Evolutionary conservation across 1,140 invertebrate species (phyloP).

Genomic region (Pararge aegeria): DNA sequence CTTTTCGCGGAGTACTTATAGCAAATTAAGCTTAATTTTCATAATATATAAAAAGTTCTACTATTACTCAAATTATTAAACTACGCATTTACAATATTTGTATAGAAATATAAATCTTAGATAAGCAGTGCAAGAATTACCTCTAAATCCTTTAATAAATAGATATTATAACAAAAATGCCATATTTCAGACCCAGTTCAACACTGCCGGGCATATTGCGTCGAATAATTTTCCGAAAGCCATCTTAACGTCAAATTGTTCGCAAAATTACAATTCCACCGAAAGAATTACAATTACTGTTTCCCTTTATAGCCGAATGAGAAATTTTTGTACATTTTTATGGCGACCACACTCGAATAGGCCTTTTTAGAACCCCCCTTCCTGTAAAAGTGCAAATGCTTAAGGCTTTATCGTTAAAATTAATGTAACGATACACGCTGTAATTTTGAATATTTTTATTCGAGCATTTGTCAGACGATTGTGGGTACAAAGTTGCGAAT

Average conservation of each 20-base stretch:
- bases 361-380: constrained; percentile 48
- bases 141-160: neutral
- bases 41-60: too few relatives aligned
- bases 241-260: constrained; percentile 59
- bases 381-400: constrained; percentile 48
- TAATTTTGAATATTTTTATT: constrained; percentile 31
- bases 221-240: constrained; percentile 45
- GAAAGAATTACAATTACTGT: constrained; percentile 59
- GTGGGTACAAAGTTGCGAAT: too few relatives aligned
- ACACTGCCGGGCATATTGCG: constrained; percentile 35
- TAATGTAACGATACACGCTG: constrained; percentile 62
- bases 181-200: constrained; percentile 7
- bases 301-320: constrained; percentile 53
- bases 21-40: too few relatives aligned
- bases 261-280: constrained; percentile 51
- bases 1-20: too few relatives aligned
- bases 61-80: too few relatives aligned
- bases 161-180: constrained; percentile 5
- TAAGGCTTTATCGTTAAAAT: constrained; percentile 66
- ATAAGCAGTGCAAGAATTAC: too few relatives aligned
- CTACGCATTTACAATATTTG: too few relatives aligned
- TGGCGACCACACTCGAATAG: constrained; percentile 54
- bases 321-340: constrained; percentile 66
- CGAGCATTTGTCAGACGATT: neutral
- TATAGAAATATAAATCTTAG: too few relatives aligned